Conservation (phyloP, 2,113 vertebrate species). For the Galbula dea region DNA sequence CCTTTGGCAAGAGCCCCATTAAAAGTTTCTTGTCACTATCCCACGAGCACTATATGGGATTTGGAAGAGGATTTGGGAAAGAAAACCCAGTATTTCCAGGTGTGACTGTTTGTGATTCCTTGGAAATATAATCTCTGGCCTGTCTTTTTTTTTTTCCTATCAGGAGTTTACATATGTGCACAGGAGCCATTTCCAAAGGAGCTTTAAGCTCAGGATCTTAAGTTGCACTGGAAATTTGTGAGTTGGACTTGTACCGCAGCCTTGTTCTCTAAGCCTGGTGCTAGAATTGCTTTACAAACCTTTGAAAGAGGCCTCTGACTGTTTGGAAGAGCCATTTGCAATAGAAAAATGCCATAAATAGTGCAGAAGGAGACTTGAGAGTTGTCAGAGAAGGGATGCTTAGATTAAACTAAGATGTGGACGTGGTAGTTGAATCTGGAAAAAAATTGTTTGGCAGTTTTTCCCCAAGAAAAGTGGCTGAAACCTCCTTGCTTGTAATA, state of each 20-base stretch:
- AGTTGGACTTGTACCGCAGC: background rate
- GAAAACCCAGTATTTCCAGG: background rate
- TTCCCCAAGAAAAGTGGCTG: background rate
- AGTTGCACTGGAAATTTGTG: background rate
- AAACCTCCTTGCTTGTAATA: background rate
- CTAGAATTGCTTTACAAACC: background rate
- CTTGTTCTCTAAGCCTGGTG: background rate
- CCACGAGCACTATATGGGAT: background rate
- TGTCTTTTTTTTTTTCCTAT: background rate
- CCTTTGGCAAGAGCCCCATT: background rate
- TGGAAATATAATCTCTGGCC: background rate
- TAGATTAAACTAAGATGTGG: background rate
- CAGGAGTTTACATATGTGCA: background rate
- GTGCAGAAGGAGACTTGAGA: background rate
- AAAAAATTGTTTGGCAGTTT: background rate
- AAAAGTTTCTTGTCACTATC: background rate
- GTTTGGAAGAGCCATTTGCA: background rate
- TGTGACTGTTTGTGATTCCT: background rate
- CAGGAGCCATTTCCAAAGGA: background rate
- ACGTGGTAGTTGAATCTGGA: background rate
- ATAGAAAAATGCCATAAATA: background rate
- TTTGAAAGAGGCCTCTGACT: background rate
- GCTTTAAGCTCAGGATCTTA: background rate
- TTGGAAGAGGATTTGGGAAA: background rate
- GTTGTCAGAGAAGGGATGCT: background rate